phyloP scores from a whole-genome alignment of 2,113 vertebrate species.

The Perognathus longimembris region DNA sequence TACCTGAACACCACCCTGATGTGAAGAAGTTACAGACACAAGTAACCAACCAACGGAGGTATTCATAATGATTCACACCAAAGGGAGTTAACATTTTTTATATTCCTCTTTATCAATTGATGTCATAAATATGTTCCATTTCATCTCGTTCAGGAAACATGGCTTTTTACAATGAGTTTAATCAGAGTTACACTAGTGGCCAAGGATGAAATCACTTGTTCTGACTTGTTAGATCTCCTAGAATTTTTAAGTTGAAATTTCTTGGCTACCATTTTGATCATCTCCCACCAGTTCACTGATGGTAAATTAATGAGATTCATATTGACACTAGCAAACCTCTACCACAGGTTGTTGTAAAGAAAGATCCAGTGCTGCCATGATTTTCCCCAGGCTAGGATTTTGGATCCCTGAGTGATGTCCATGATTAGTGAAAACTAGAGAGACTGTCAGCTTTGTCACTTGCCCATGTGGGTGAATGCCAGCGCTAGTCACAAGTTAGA shows the following conservation, averaged over 20 bases:
- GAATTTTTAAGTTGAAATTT: not conserved
- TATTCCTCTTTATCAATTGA: not conserved
- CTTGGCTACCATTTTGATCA: not conserved
- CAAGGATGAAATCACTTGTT: not conserved
- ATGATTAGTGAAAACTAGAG: not conserved
- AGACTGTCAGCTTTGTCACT: not conserved
- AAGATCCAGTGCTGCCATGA: not conserved
- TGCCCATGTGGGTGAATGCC: too few species aligned
- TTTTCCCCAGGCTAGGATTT: not conserved
- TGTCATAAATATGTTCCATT: not conserved
- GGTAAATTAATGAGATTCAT: not conserved
- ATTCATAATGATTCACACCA: not conserved
- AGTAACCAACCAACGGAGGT: not conserved
- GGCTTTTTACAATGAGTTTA: not conserved
- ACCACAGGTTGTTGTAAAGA: not conserved
- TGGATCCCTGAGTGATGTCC: not conserved
- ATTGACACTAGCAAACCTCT: not conserved
- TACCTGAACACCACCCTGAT: not conserved
- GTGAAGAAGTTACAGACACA: not conserved
- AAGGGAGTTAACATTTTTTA: not conserved
- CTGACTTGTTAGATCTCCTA: not conserved
- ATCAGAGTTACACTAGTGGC: not conserved
- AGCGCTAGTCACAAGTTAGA: too few species aligned
- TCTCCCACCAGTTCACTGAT: not conserved
- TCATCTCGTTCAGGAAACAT: not conserved